These are phyloP conservation scores for Ceramica pisi DNA, from an alignment of 2,888 invertebrate genomes.

Conservation along the genomic window DNA sequence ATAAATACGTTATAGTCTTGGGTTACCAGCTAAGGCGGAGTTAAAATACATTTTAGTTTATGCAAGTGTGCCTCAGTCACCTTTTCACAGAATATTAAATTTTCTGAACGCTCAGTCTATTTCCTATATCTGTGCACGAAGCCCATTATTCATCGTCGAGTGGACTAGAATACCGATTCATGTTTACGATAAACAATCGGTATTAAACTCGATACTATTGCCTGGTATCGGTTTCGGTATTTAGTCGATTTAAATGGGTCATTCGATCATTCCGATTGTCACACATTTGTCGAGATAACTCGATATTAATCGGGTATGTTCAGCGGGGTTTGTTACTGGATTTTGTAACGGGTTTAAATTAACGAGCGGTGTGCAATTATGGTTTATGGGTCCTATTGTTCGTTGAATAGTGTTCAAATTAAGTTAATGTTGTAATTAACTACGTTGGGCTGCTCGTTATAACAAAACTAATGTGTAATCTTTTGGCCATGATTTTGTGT, in stretches of 20 bases:
- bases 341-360: slow-evolving; percentile 39
- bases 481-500: not conserved
- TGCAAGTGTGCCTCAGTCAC: too few relatives aligned
- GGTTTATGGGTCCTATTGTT: slow-evolving; percentile 19
- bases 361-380: slow-evolving; percentile 20
- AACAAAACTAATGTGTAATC: not conserved
- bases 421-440: slow-evolving; percentile 22
- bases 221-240: slow-evolving; percentile 48
- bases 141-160: slow-evolving; percentile 62
- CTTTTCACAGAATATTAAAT: not conserved
- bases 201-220: slow-evolving; percentile 63
- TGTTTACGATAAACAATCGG: slow-evolving; percentile 66
- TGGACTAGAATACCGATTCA: slow-evolving; percentile 56
- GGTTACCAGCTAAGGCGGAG: too few relatives aligned
- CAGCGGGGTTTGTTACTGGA: slow-evolving; percentile 44
- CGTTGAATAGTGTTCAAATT: not conserved
- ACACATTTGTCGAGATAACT: slow-evolving; percentile 63
- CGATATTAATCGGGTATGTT: slow-evolving; percentile 49
- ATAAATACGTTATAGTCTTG: too few relatives aligned
- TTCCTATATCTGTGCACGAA: slow-evolving; percentile 9
- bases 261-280: slow-evolving; percentile 67
- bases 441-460: not conserved
- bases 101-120: not conserved
- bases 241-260: slow-evolving; percentile 67
- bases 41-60: too few relatives aligned